These are phyloP conservation scores for Plotosus lineatus DNA, from an alignment of 2,113 vertebrate genomes.

Conservation along the genomic window DNA sequence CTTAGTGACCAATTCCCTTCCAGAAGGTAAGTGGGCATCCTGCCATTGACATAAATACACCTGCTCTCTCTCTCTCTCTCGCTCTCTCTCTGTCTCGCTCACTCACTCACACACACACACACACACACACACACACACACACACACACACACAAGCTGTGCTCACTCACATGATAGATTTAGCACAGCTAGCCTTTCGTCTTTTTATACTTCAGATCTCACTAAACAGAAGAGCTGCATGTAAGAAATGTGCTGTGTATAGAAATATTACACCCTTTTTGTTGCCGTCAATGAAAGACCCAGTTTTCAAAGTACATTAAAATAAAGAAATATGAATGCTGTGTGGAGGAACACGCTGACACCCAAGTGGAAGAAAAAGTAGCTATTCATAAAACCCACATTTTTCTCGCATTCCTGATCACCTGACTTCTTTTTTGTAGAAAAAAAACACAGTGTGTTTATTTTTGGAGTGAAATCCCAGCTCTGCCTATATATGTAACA, in stretches of 20 bases:
- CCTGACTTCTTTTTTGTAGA: neutral
- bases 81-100: too few relatives aligned
- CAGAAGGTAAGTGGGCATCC: conserved; percentile 81
- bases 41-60: conserved; percentile 21
- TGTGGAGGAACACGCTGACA: neutral
- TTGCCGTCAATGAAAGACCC: neutral
- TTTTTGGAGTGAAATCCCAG: neutral
- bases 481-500: neutral
- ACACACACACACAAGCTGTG: conserved; percentile 43
- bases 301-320: neutral
- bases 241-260: neutral
- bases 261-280: conserved; percentile 1
- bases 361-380: neutral
- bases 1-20: conserved; percentile 94
- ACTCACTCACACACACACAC: too few relatives aligned
- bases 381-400: neutral
- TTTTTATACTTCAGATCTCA: conserved; percentile 51
- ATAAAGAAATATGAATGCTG: neutral
- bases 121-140: conserved; percentile 24
- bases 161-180: conserved; percentile 56
- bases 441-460: neutral
- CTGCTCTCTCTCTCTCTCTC: neutral
- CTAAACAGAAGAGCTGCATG: conserved; percentile 16
- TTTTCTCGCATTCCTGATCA: neutral
- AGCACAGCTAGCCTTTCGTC: conserved; percentile 54